Conservation (phyloP, 2,113 vertebrate species). For the Scortum barcoo region DNA sequence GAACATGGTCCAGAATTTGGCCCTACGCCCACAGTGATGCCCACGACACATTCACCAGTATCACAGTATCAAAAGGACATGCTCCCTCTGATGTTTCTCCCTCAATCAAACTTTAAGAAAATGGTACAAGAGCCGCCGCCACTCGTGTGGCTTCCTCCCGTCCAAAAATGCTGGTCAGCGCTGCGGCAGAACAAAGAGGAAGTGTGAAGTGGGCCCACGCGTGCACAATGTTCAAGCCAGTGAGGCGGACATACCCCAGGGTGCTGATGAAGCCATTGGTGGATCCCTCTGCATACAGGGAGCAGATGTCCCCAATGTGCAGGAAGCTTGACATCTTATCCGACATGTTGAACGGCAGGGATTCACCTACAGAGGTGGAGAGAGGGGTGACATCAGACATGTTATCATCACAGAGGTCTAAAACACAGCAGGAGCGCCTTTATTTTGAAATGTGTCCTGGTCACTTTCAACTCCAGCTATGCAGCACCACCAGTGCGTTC, state of each 20-base stretch:
- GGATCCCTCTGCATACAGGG: constrained; percentile 96
- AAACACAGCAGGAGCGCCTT: not conserved
- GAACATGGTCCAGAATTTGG: no score
- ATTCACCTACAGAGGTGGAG: constrained; percentile 77
- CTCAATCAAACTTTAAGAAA: not conserved
- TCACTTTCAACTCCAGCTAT: not conserved
- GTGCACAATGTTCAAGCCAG: constrained; percentile 6
- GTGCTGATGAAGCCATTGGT: constrained; percentile 99
- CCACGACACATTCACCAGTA: no score
- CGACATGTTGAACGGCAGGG: constrained; percentile 87
- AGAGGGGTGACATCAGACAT: no score
- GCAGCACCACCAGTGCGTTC: not conserved
- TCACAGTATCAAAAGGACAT: not conserved
- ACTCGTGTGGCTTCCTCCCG: not conserved
- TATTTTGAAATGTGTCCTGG: not conserved
- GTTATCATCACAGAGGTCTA: not conserved
- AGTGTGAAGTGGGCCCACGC: constrained; percentile 29
- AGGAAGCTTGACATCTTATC: constrained; percentile 99
- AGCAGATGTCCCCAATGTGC: constrained; percentile 98
- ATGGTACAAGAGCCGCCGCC: not conserved
- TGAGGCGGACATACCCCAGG: constrained; percentile 88
- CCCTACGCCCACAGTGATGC: no score
- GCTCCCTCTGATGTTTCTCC: not conserved
- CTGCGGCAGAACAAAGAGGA: constrained; percentile 1
- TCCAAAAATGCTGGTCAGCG: constrained; percentile 10